Conservation (phyloP, 2,113 vertebrate species). For the Ctenomys sociabilis region DNA sequence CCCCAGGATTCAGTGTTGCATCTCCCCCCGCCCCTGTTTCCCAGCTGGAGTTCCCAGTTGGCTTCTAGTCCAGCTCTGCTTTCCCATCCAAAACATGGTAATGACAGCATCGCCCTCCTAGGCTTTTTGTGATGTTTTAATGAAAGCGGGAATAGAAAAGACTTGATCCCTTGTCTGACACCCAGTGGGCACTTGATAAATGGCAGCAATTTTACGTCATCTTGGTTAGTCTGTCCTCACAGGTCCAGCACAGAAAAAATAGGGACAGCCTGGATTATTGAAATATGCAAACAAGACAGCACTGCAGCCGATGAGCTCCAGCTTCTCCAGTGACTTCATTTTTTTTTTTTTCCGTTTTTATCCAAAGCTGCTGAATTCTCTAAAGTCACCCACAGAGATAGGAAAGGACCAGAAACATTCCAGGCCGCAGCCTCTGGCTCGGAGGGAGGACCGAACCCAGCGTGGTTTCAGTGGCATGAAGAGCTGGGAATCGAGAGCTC, state of each 20-base stretch:
- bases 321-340: background rate
- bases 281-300: background rate
- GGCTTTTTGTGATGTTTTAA: constrained; percentile 61
- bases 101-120: constrained; percentile 2
- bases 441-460: background rate
- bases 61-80: background rate
- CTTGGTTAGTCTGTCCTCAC: background rate
- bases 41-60: background rate
- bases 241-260: background rate
- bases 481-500: background rate
- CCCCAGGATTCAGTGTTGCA: background rate
- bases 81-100: background rate
- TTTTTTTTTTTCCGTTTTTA: background rate
- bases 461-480: background rate
- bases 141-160: constrained; percentile 23
- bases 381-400: background rate
- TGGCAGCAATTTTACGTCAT: constrained; percentile 41
- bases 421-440: background rate
- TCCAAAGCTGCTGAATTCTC: constrained; percentile 5
- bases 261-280: background rate
- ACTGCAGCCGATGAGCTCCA: background rate
- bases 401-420: background rate
- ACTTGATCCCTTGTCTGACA: constrained; percentile 29
- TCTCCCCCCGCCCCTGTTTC: background rate
- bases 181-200: constrained; percentile 18